These are phyloP conservation scores for Phenganax stokvisi DNA, from an alignment of 92 coral and sea anemone species.

Conservation along the genomic window DNA sequence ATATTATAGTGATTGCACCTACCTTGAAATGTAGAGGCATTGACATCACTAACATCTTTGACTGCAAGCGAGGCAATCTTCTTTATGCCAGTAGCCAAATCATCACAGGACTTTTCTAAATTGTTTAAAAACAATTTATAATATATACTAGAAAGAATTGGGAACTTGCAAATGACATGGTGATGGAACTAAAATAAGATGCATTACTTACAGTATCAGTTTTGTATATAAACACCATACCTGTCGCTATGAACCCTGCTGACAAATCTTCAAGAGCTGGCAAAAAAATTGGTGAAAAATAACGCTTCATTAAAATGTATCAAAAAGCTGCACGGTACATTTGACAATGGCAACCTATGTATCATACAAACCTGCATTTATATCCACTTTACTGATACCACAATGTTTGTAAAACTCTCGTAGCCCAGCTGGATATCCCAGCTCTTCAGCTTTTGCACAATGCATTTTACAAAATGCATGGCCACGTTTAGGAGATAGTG, in stretches of 20 bases:
- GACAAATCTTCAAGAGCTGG: slow-evolving; percentile 1
- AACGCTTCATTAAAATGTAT: neutral
- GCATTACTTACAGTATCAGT: no score
- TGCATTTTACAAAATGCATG: slow-evolving; percentile 33
- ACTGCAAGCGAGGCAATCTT: neutral
- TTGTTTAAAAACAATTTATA: no score
- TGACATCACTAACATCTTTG: neutral
- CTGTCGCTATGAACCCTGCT: neutral
- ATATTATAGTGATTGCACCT: neutral
- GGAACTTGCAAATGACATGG: no score
- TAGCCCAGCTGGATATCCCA: slow-evolving; percentile 27
- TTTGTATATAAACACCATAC: neutral
- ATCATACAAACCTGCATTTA: neutral
- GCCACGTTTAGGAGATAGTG: slow-evolving; percentile 41
- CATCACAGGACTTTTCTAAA: neutral
- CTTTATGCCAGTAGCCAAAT: neutral
- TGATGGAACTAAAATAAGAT: no score
- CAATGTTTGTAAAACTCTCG: slow-evolving; percentile 3
- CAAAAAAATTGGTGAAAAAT: neutral
- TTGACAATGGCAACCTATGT: neutral
- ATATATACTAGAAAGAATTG: no score
- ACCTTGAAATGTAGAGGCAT: slow-evolving; percentile 6
- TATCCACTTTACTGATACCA: neutral
- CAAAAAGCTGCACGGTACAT: neutral
- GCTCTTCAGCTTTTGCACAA: slow-evolving; percentile 3